Evolutionary conservation across 1,140 invertebrate genomes (phyloP), one percentile per base, ranked within the genome.

Genomic region (Papilio glaucus): DNA sequence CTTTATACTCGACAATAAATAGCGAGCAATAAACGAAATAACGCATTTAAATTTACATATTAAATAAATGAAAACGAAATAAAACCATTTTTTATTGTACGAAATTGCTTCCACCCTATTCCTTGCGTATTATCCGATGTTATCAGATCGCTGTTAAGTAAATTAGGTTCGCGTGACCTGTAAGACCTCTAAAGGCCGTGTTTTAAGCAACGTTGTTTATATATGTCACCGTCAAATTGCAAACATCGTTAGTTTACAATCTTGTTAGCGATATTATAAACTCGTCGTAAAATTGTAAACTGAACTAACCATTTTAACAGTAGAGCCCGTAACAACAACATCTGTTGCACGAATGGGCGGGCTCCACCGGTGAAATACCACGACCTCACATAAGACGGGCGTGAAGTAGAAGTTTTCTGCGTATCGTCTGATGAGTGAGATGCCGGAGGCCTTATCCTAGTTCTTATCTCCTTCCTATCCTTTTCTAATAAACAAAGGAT

Each of bases 131-230:
- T 57, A 57, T 57, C 9, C 8, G 29, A 33, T 10, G 45, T 49
- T 57, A 57, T 57, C 49, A 57, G 49, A 57, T 24, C 2, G 45
- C 9, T 24, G 24, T 21, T 0, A 57, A 57, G 49, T 57, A 57
- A 57, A 57, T 57, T 57, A 57, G 18, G 49, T 57, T 24, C 18
- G 21, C 49, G 49, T 57, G 49, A 57, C 49, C 49, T 24, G 45
- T 21, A 24, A 57, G 21, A 57, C 49, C 49, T 57, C 18, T 57
- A 24, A 57, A 57, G 21, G 49, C 21, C 18, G 10, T 57, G 45
- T 57, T 57, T 24, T 13, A 15, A 4, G 24, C 21, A 13, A 13
- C 21, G 21, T 24, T 57, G 24, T 26, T 24, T 57, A 57, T 21
- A 24, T 12, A 24, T 24, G 21, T 53, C 9, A 53, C 3, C 7